phyloP scores from a whole-genome alignment of 2,888 invertebrate genomes.

The Colletes collaris region DNA sequence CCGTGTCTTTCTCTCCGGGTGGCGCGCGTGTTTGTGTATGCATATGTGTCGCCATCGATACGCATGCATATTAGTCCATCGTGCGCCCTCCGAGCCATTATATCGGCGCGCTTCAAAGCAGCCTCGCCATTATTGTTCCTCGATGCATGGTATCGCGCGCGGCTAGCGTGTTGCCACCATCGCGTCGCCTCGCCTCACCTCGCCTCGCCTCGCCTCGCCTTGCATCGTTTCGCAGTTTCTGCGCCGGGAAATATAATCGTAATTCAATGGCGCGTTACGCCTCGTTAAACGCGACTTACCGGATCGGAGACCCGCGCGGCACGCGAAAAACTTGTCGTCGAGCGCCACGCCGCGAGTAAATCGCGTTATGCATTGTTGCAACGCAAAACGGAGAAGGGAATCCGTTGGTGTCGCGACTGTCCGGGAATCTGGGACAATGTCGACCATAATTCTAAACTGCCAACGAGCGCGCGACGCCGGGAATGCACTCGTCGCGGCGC shows the following conservation, averaged over 20 bases:
- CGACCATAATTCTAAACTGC: constrained; percentile 64
- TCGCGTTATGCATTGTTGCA: constrained; percentile 46
- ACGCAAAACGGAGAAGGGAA: constrained; percentile 59
- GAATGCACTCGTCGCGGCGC: constrained; percentile 54
- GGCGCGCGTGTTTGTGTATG: background rate
- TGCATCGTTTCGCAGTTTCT: background rate
- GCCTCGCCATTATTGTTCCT: constrained; percentile 44
- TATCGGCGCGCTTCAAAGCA: constrained; percentile 47
- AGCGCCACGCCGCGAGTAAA: constrained; percentile 31
- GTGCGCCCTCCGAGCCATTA: constrained; percentile 43
- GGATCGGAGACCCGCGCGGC: constrained; percentile 2
- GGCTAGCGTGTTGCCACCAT: background rate
- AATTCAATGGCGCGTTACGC: constrained; percentile 40
- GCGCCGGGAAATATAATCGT: constrained; percentile 36
- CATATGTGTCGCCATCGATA: constrained; percentile 32
- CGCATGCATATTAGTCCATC: constrained; percentile 61
- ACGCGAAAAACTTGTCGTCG: constrained; percentile 30
- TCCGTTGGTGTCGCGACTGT: constrained; percentile 46
- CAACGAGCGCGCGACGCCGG: constrained; percentile 38
- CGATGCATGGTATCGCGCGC: constrained; percentile 16
- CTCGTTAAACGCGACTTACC: constrained; percentile 47
- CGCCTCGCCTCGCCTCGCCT: constrained; percentile 6
- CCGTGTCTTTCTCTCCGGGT: background rate
- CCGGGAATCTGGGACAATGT: constrained; percentile 70
- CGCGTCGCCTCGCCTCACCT: constrained; percentile 21